Evolutionary conservation across 2,888 invertebrate genomes (phyloP), one percentile per base, ranked within the genome.

Genomic region (Noctua janthe): DNA sequence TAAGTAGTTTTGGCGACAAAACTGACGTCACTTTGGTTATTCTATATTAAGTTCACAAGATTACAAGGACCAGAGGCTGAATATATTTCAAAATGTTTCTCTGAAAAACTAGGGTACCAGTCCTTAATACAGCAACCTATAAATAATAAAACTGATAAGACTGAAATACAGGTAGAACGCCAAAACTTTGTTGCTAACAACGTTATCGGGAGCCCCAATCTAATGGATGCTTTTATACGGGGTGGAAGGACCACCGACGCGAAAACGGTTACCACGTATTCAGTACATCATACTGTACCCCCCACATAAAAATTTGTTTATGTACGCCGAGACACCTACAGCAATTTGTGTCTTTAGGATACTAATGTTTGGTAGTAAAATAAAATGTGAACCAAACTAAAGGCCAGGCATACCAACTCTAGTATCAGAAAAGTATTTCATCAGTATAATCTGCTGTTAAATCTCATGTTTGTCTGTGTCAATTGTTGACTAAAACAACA

Each of bases 1-100:
- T 29, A 75, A 80, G 66, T 80, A 74, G 72, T 88, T 73, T 79
- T 72, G 43, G 17, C 1, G 51, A 74, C 23, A 56, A 47, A 71
- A 71, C 39, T 15, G 49, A 39, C 8, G 15, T 54, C 11, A 17
- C 15, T 71, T 15, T n/a, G n/a, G 62, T 17, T 80, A 6, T 29
- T 79, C 20, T 43, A 1, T 15, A 8, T 51, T 29, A 79, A 54
- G 54, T 54, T 54, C 54, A 54, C 54, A 20, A 35, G 11, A 20
- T 59, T 35, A 6, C 15, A n/a, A 20, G 8, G 1, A 71, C 1
- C 17, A 17, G 15, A 47, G 0, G 4, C 29, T 23, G 6, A 39
- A 39, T 13, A 35, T 51, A 2, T 13, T 69, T 35, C 1, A 62
- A 7, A 59, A 74, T 20, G 43, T 35, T 35, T 39, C 1, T 54